Conservation (phyloP, 2,797 vertebrate genomes). For the Agapornis canus region DNA sequence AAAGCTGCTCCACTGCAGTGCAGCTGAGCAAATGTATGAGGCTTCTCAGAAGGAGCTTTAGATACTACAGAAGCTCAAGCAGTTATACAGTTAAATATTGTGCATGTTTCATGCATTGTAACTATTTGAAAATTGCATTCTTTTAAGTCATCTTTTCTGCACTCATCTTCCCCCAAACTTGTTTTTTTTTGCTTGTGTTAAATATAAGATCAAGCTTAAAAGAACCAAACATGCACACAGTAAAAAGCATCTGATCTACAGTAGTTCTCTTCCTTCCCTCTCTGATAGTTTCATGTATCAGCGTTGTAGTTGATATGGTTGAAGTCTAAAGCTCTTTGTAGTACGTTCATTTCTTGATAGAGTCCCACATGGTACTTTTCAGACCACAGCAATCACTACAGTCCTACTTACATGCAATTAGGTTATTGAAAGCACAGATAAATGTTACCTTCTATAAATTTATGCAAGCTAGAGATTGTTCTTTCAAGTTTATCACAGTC, state of each 20-base stretch:
- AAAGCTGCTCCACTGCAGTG: not conserved
- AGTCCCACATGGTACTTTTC: not conserved
- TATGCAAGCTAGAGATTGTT: not conserved
- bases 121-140: not conserved
- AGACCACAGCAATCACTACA: not conserved
- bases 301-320: not conserved
- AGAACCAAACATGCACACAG: not conserved
- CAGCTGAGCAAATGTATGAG: not conserved
- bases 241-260: not conserved
- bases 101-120: not conserved
- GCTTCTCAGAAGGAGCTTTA: not conserved
- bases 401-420: not conserved
- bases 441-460: not conserved
- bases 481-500: not conserved
- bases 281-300: not conserved
- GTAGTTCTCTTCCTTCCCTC: not conserved
- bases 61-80: not conserved
- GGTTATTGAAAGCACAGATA: not conserved
- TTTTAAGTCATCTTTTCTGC: not conserved
- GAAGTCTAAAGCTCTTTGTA: not conserved
- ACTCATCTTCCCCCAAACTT: not conserved
- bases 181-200: not conserved
- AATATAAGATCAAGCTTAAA: not conserved
- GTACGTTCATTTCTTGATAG: not conserved
- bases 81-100: not conserved